A percentile compares a stretch with the other conserved stretches of the same genome.
phyloP scores from a whole-genome alignment of 2,888 invertebrate species.

The Listrodromus nycthemerus region DNA sequence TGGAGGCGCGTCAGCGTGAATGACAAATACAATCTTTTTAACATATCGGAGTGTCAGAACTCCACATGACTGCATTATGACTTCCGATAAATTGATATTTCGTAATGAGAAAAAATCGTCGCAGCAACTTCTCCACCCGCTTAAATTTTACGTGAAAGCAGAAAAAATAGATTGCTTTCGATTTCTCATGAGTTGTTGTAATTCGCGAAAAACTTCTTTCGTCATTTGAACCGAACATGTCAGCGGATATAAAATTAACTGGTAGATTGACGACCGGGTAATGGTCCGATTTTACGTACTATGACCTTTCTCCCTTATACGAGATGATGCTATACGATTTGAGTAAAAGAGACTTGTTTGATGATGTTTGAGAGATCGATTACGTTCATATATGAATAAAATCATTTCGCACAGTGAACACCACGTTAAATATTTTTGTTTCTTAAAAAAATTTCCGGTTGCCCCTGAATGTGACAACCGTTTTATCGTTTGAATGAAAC shows the following conservation, averaged over 20 bases:
- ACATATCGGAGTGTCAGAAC: constrained; percentile 49
- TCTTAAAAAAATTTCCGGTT: no score
- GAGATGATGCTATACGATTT: not conserved
- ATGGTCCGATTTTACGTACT: not conserved
- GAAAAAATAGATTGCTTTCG: not conserved
- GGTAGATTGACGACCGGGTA: not conserved
- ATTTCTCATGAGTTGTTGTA: not conserved
- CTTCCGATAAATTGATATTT: constrained; percentile 5
- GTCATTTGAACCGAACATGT: not conserved
- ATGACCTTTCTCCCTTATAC: not conserved
- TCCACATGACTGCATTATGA: not conserved
- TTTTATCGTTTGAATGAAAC: no score
- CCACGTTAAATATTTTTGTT: not conserved
- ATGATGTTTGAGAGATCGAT: not conserved
- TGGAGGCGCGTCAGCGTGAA: not conserved
- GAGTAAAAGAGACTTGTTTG: constrained; percentile 10
- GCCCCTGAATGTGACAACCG: no score
- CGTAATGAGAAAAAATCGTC: not conserved
- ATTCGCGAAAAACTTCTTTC: not conserved
- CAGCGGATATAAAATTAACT: not conserved
- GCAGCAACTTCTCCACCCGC: not conserved
- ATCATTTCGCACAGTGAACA: not conserved
- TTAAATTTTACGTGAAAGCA: not conserved
- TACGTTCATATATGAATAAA: not conserved
- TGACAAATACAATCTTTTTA: constrained; percentile 28